Conservation (phyloP, 2,113 vertebrate species). For the Phalacrocorax pelagicus region DNA sequence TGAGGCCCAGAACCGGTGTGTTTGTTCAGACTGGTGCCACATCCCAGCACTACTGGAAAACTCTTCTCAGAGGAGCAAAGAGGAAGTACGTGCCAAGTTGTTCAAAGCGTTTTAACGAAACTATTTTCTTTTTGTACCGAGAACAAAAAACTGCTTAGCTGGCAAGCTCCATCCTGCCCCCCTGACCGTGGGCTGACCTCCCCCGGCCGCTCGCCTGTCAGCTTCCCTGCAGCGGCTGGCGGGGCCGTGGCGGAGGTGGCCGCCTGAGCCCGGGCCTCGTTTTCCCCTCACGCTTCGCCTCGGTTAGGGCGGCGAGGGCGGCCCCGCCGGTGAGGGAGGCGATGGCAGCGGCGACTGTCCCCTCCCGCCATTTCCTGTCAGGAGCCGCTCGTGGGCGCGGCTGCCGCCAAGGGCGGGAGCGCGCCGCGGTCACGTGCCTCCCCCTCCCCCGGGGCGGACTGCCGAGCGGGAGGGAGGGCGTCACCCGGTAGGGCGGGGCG, state of each 20-base stretch:
- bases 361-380: conserved; percentile 18
- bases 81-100: neutral
- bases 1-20: neutral
- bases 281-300: fast-evolving
- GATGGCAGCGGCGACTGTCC: fast-evolving
- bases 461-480: neutral
- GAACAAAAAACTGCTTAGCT: conserved; percentile 23
- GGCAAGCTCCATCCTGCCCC: neutral
- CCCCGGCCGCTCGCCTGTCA: neutral
- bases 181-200: neutral
- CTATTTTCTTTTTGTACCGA: neutral
- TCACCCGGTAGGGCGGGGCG: neutral
- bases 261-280: fast-evolving
- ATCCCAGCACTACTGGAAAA: neutral
- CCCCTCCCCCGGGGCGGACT: fast-evolving
- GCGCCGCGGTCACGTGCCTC: neutral
- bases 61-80: neutral
- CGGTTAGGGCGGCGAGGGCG: too few relatives aligned
- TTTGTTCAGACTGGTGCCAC: neutral
- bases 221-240: neutral
- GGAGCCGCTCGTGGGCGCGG: neutral
- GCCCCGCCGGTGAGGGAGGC: neutral
- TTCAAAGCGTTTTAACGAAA: neutral
- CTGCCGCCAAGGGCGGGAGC: neutral
- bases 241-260: fast-evolving